Conservation (phyloP, 2,797 vertebrate species). For the Cynodonichthys magdalenae region DNA sequence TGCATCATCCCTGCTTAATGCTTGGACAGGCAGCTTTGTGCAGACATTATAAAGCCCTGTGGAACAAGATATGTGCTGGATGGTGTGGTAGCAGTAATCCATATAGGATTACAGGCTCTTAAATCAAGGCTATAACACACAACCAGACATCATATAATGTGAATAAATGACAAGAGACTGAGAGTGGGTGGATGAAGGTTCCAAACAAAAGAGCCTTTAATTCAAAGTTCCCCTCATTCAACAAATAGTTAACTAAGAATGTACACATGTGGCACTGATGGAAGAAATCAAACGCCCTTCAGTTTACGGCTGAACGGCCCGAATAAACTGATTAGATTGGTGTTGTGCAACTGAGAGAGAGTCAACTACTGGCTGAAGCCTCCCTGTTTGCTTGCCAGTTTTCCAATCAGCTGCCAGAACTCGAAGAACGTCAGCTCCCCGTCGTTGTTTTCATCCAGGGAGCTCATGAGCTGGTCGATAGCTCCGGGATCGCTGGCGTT, state of each 20-base stretch:
- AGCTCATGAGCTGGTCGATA: constrained; percentile 78
- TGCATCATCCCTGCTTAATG: constrained; percentile 45
- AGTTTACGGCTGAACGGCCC: constrained; percentile 18
- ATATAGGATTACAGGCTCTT: constrained; percentile 59
- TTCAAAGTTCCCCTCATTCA: constrained; percentile 56
- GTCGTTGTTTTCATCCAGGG: constrained; percentile 79
- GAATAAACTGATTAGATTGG: neutral
- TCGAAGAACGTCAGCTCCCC: constrained; percentile 83
- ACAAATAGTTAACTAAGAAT: constrained; percentile 59
- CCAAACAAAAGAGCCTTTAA: constrained; percentile 65
- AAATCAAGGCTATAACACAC: constrained; percentile 63
- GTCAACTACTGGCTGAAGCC: constrained; percentile 68
- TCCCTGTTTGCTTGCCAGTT: constrained; percentile 75
- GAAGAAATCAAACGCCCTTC: constrained; percentile 18
- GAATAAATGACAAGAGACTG: constrained; percentile 69
- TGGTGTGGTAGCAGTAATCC: constrained; percentile 32
- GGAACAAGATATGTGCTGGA: constrained; percentile 57
- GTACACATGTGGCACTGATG: constrained; percentile 33
- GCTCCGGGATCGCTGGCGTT: constrained; percentile 68
- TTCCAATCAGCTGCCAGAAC: constrained; percentile 85
- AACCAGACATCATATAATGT: constrained; percentile 40
- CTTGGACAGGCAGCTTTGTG: constrained; percentile 58
- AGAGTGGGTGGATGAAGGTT: constrained; percentile 32
- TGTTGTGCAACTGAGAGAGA: constrained; percentile 4
- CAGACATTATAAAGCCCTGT: constrained; percentile 48